A percentile compares a stretch with the other conserved stretches of the same genome.
Conservation (phyloP, 2,888 invertebrate species). For the Eupsilia transversa region DNA sequence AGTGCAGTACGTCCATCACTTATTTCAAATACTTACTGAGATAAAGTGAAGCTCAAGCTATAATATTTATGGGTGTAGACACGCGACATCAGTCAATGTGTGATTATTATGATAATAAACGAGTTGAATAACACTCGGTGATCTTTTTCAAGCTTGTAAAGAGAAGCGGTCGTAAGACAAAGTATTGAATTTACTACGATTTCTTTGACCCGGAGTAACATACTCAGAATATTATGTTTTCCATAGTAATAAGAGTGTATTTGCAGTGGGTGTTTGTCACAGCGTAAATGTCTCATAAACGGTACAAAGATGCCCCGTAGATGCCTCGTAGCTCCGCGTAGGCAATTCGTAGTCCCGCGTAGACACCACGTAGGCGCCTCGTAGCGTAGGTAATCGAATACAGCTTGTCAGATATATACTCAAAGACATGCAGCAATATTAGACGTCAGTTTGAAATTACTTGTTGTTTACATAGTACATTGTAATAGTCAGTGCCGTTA, state of each 20-base stretch:
- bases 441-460: slow-evolving; percentile 14
- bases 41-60: not conserved
- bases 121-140: not conserved
- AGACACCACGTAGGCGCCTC: not conserved
- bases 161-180: not conserved
- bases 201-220: not conserved
- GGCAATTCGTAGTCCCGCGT: not conserved
- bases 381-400: not conserved
- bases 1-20: not conserved
- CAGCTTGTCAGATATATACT: slow-evolving; percentile 2
- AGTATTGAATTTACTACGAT: slow-evolving; percentile 9
- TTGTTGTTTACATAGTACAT: slow-evolving; percentile 29
- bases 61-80: slow-evolving; percentile 21
- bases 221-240: not conserved
- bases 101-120: slow-evolving; percentile 33
- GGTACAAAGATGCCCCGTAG: not conserved
- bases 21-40: not conserved
- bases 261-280: not conserved
- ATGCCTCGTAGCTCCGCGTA: not conserved
- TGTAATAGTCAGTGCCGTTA: slow-evolving; percentile 26
- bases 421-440: slow-evolving; percentile 5
- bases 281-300: not conserved
- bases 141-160: slow-evolving; percentile 5
- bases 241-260: not conserved
- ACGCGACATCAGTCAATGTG: slow-evolving; percentile 18